Evolutionary conservation across 2,888 invertebrate species (phyloP), one percentile per base, ranked within the genome.

Genomic region (Andrena haemorrhoa): DNA sequence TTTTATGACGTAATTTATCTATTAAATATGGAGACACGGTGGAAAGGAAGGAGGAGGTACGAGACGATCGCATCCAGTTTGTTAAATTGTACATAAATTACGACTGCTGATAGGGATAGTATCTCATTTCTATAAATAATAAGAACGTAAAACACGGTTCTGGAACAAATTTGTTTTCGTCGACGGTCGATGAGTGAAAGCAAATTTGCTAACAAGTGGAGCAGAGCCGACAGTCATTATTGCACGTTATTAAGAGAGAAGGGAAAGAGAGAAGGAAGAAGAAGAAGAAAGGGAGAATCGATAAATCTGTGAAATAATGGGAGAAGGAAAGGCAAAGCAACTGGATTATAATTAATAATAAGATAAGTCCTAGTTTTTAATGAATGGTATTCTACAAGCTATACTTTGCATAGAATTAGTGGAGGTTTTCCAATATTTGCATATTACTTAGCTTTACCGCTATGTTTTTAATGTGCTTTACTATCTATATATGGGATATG

Each of bases 361-460:
- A 41, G 51, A 70, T 88, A 87, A 88, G 80, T 77, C 53, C 41
- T 88, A 89, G 83, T 78, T 81, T 56, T 79, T 88, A 88, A 85
- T 69, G 88, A 84, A 85, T 88, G 88, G 72, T 88, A 89, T 85
- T 84, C 78, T 97, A 97, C 97, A 97, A 97, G 96, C 97, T 97
- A 97, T 97, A 97, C 97, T 97, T 97, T 97, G 97, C 97, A 97
- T 97, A 97, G 96, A 97, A 97, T 96, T 97, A 97, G 97, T 97
- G 97, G 96, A 96, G 84, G 96, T 97, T 97, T 97, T 97, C 96
- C 96, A 95, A 96, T 95, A 95, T 95, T 95, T 95, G 94, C 95
- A 95, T 89, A 88, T 89, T 88, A 90, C 85, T 90, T 92, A 90
- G 90, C 86, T 89, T 56, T 90, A 83, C 51, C 73, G 89, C 89